A percentile compares a stretch with the other conserved stretches of the same genome.
phyloP scores from a whole-genome alignment of 2,797 vertebrate genomes.

The Danionella dracula region DNA sequence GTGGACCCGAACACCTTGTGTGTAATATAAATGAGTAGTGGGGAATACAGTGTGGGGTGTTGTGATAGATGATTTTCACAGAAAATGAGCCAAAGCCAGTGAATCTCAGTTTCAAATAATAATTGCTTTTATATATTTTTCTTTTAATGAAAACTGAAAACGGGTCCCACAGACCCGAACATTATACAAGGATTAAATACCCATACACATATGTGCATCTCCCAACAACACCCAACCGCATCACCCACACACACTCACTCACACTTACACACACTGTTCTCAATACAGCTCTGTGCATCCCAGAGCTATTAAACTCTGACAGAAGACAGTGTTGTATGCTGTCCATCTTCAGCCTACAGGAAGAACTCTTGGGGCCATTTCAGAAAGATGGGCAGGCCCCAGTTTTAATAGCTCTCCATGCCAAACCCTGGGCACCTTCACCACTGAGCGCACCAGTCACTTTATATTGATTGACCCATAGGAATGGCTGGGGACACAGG shows the following conservation, averaged over 20 bases:
- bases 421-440: constrained; percentile 28
- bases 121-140: too few relatives aligned
- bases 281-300: constrained; percentile 33
- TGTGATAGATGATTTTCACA: too few relatives aligned
- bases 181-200: too few relatives aligned
- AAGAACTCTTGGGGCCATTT: constrained; percentile 34
- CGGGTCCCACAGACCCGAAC: too few relatives aligned
- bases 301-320: constrained; percentile 57
- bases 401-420: constrained; percentile 50
- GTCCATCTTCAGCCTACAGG: constrained; percentile 48
- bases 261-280: constrained; percentile 6
- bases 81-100: too few relatives aligned
- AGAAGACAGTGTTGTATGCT: constrained; percentile 40
- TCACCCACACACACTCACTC: constrained; percentile 2
- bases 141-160: too few relatives aligned
- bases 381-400: constrained; percentile 23
- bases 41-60: too few relatives aligned
- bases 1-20: too few relatives aligned
- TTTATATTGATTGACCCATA: constrained; percentile 23
- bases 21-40: too few relatives aligned
- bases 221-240: too few relatives aligned
- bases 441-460: constrained; percentile 17
- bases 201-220: too few relatives aligned
- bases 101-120: too few relatives aligned
- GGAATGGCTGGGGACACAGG: neutral